phyloP scores from a whole-genome alignment of 2,888 invertebrate species.

The Brenthis hecate region DNA sequence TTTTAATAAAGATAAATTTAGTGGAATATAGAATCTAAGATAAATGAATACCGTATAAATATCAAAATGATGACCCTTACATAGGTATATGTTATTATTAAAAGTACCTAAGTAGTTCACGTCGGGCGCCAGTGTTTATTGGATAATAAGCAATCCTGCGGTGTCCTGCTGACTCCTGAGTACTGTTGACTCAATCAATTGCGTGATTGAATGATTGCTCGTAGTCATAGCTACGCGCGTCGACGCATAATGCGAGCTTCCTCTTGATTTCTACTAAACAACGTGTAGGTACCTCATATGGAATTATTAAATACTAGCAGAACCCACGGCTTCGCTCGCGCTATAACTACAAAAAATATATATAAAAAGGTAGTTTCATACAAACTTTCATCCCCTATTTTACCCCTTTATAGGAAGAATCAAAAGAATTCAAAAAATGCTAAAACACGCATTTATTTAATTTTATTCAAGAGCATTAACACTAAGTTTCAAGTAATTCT shows the following conservation, averaged over 20 bases:
- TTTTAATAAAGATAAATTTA: too few species aligned
- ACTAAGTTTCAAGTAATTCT: too few species aligned
- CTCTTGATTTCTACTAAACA: constrained; percentile 31
- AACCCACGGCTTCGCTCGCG: too few species aligned
- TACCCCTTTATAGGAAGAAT: too few species aligned
- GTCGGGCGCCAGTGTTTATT: constrained; percentile 65
- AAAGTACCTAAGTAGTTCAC: constrained; percentile 40
- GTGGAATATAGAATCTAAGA: too few species aligned
- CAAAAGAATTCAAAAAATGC: too few species aligned
- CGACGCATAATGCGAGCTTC: constrained; percentile 37
- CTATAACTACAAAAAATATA: too few species aligned
- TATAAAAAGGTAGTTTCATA: too few species aligned
- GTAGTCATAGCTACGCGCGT: constrained; percentile 59
- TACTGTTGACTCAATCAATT: constrained; percentile 61
- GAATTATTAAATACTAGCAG: neutral
- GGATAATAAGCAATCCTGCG: constrained; percentile 70
- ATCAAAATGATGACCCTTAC: constrained; percentile 31
- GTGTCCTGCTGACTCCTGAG: constrained; percentile 46
- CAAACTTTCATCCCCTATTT: too few species aligned
- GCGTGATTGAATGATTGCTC: constrained; percentile 59
- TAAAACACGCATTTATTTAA: too few species aligned
- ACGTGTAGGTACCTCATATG: constrained; percentile 2
- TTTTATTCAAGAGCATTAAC: too few species aligned
- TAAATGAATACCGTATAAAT: neutral
- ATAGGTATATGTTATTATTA: constrained; percentile 39